Evolutionary conservation across 2,888 invertebrate species (phyloP).

Genomic region (Chaitophorus viminalis): DNA sequence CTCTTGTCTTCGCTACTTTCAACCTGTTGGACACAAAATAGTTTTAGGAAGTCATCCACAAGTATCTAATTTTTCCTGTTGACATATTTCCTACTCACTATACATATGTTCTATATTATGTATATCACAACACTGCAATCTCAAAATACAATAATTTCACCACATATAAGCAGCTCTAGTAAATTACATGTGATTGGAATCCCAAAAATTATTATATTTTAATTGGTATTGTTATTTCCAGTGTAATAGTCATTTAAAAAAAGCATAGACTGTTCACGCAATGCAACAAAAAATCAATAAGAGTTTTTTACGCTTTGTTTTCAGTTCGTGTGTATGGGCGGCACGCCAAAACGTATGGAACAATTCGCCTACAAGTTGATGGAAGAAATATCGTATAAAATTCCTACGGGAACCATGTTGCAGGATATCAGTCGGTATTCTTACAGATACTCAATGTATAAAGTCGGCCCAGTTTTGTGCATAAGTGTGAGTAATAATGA

Average conservation of each 20-base stretch:
- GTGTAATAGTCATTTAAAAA: no score
- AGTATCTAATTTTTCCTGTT: background rate
- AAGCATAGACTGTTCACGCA: background rate
- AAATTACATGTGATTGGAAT: no score
- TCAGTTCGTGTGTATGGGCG: slow-evolving; percentile 97
- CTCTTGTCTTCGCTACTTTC: background rate
- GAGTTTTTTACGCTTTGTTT: slow-evolving; percentile 64
- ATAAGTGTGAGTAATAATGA: slow-evolving; percentile 81
- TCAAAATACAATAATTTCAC: no score
- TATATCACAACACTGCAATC: no score
- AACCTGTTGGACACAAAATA: background rate
- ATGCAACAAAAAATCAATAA: background rate
- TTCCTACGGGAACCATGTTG: slow-evolving; percentile 87
- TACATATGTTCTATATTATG: no score
- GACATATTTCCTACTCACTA: background rate
- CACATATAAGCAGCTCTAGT: no score
- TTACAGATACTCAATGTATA: slow-evolving; percentile 94
- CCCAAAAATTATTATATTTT: no score
- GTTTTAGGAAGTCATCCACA: background rate
- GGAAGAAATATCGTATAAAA: slow-evolving; percentile 87
- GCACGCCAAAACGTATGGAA: slow-evolving; percentile 94
- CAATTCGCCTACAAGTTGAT: slow-evolving; percentile 90
- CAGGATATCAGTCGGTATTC: slow-evolving; percentile 91
- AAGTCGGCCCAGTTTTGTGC: slow-evolving; percentile 88
- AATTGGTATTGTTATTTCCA: no score